These are phyloP conservation scores for Halcyon senegalensis DNA, from an alignment of 2,113 vertebrate genomes.

Conservation along the genomic window DNA sequence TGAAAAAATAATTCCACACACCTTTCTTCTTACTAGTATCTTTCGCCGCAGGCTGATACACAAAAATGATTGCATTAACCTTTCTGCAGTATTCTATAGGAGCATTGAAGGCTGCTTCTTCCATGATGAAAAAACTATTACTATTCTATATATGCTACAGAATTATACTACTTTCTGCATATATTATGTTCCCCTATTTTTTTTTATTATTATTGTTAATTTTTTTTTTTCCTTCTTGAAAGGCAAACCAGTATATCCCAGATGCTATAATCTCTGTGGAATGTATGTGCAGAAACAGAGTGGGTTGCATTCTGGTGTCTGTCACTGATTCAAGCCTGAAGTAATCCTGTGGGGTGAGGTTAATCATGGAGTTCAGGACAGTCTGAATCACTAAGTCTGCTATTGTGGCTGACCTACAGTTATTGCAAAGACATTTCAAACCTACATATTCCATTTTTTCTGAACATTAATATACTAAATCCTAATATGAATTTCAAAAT, in stretches of 20 bases:
- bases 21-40: neutral
- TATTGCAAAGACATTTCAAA: slow-evolving; percentile 13
- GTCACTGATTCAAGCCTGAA: neutral
- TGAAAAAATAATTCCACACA: neutral
- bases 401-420: neutral
- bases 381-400: neutral
- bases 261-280: neutral
- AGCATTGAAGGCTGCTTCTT: neutral
- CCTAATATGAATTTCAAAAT: slow-evolving; percentile 24
- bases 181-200: neutral
- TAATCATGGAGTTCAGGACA: neutral
- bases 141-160: too few relatives aligned
- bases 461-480: neutral
- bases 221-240: neutral
- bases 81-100: neutral
- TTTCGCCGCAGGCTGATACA: neutral
- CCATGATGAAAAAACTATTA: neutral
- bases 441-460: neutral
- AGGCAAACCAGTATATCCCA: neutral
- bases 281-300: neutral
- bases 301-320: neutral
- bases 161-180: neutral
- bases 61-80: neutral
- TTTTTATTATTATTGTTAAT: too few relatives aligned
- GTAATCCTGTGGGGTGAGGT: neutral